Percentiles rank a stretch among this genome's conserved stretches.
phyloP scores from a whole-genome alignment of 2,888 invertebrate genomes.

The Brenthis hecate region DNA sequence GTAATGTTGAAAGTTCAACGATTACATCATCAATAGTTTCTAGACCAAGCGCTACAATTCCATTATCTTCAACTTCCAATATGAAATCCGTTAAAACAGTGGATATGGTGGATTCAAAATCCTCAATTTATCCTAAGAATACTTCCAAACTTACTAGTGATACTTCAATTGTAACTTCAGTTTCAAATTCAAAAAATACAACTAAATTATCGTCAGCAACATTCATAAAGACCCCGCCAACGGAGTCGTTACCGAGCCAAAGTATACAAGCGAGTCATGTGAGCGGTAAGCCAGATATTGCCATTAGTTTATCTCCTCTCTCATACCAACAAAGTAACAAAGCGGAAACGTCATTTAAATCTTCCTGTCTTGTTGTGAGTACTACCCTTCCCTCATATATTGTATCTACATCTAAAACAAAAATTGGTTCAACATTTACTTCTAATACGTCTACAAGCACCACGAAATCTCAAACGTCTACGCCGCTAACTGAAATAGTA shows the following conservation, averaged over 20 bases:
- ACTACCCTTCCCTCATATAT: constrained; percentile 39
- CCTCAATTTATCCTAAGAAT: constrained; percentile 26
- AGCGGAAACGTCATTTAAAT: constrained; percentile 32
- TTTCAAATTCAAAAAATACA: constrained; percentile 8
- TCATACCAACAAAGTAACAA: constrained; percentile 26
- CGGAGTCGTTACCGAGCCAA: constrained; percentile 27
- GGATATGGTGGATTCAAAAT: constrained; percentile 26
- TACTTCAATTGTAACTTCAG: constrained; percentile 12
- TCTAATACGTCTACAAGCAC: constrained; percentile 28
- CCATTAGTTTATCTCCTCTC: constrained; percentile 8
- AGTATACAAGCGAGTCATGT: constrained; percentile 28
- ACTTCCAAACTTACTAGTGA: constrained; percentile 18
- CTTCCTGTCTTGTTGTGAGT: constrained; percentile 42
- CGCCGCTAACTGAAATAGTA: constrained; percentile 16
- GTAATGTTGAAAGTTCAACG: constrained; percentile 1
- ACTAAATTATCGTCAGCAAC: constrained; percentile 28
- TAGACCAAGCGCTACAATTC: constrained; percentile 27
- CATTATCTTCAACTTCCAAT: constrained; percentile 29
- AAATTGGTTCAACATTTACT: constrained; percentile 39
- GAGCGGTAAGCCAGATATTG: constrained; percentile 17
- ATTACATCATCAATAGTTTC: constrained; percentile 20
- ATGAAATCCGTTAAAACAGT: constrained; percentile 33
- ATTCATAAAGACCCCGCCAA: constrained; percentile 32
- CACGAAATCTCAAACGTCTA: constrained; percentile 21
- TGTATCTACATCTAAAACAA: constrained; percentile 43